A percentile compares a stretch with the other conserved stretches of the same genome.
Conservation (phyloP, 2,888 invertebrate species). For the Mesochorus sp. region DNA sequence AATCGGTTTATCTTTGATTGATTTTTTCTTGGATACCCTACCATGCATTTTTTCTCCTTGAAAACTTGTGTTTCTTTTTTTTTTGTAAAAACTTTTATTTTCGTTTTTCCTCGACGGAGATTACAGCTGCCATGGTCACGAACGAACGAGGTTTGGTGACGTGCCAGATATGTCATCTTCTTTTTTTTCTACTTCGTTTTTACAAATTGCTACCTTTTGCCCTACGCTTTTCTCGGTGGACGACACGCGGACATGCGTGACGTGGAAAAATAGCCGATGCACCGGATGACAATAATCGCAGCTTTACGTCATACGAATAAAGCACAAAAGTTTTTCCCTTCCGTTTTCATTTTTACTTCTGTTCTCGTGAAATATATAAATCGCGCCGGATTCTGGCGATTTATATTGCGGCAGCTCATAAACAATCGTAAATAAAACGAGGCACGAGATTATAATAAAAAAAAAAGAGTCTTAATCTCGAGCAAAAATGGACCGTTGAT, state of each 20-base stretch:
- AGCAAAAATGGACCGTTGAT: background rate
- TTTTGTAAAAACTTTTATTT: too few species aligned
- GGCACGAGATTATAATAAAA: background rate
- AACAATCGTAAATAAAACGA: constrained; percentile 30
- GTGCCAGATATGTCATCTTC: constrained; percentile 46
- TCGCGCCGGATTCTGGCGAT: background rate
- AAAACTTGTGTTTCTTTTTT: background rate
- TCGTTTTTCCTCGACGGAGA: background rate
- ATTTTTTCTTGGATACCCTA: constrained; percentile 12
- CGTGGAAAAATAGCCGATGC: constrained; percentile 41
- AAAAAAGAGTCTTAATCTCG: constrained; percentile 3
- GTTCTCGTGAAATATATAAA: constrained; percentile 19
- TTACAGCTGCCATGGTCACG: constrained; percentile 5
- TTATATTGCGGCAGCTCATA: constrained; percentile 34
- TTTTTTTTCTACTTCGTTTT: constrained; percentile 49
- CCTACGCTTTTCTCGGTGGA: background rate
- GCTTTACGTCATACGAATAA: constrained; percentile 43
- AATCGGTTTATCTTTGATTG: background rate
- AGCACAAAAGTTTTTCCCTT: constrained; percentile 9
- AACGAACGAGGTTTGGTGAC: constrained; percentile 49
- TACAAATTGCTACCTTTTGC: constrained; percentile 58
- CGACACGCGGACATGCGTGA: constrained; percentile 28
- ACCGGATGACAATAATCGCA: constrained; percentile 56
- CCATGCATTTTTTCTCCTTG: background rate
- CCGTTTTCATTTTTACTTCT: background rate